Base-by-base conservation (phyloP, 1,140 invertebrate species). In the Bombus pascuorum region DNA sequence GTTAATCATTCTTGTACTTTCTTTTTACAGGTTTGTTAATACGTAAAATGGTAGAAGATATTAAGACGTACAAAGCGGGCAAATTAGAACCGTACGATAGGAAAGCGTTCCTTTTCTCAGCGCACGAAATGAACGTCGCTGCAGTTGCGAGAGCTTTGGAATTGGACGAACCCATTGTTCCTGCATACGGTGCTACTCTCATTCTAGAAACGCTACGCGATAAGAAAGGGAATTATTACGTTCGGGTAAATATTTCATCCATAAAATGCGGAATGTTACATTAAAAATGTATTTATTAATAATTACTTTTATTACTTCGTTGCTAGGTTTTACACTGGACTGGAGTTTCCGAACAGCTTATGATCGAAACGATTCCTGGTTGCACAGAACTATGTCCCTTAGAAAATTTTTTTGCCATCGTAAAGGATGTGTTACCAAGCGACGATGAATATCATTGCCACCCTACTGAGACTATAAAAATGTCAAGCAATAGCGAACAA, bases 121-220 rank as follows among this genome's bases (percentile, higher is more conserved):
- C 86, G 12, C 94, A 95, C 81, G 94, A 95, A 73, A 71, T 92
- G n/a, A 94, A 95, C 70, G 84, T 94, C 1, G 94, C 89, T 13
- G 89, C 92, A 15, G 47, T 94, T 15, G 90, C 91, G 0, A 89
- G 81, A 47, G 86, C 91, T 3, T 86, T 95, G 10, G 93, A 92
- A 10, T 92, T 92, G 18, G 89, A 94, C 39, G 92, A 93, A 78
- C 93, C 93, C 37, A n/a, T 53, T n/a, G 28, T 94, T 34, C 94
- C 94, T n/a, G 78, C 80, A 66, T 95, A 94, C 78, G 94, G 94
- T 9, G 92, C 94, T 3, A 91, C 94, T 6, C 85, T 95, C 4
- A 94, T 95, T 79, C 47, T 94, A 1, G 94, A 95, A 75, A 94
- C 94, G 15, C 83, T 93, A 0, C 85, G 87, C 18, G 92, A 95